Evolutionary conservation across 2,797 vertebrate genomes (phyloP), one percentile per base, ranked within the genome.

Genomic region (Taeniopygia guttata): DNA sequence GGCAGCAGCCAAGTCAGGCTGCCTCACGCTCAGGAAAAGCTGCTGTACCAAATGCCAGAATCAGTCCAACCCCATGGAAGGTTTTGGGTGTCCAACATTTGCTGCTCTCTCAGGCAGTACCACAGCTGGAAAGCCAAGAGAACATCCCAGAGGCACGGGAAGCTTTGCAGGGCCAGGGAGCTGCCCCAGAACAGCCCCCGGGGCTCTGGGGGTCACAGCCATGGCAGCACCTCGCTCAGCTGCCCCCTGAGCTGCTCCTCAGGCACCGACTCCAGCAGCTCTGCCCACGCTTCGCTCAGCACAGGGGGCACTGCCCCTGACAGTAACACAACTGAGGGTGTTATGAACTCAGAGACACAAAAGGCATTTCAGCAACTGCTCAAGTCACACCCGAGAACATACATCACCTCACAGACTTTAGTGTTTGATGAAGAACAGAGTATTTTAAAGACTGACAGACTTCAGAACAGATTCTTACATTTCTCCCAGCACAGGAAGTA

Each of bases 381-480:
- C 40, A 70, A 89, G 83, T 60, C 58, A 58, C 63, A 27, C 52
- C 69, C 11, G 5, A 80, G 69, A 90, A 85, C 2, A 10, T 27
- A 76, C 21, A 20, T 49, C 60, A 54, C 45, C 81, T 81, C 66
- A 59, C 51, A 52, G 25, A 49, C 63, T 20, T 70, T 90, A 95
- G 95, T 96, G 95, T 96, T 96, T 60, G 45, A 77, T n/a, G 85
- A 86, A 13, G 10, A 78, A 89, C 66, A 86, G 62, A 74, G 59
- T 32, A 45, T 59, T 40, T 68, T 26, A 42, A 87, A 83, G 62
- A 80, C 67, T 52, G 88, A 93, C 89, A 94, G 91, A 93, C 79
- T 78, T 64, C 63, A 87, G 82, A 95, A 48, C 74, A 2, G 4
- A 70, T 29, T 88, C 60, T 77, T 55, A 11, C 13, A 54, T 51